phyloP scores from a whole-genome alignment of 1,140 invertebrate genomes.

The Oryctes rhinoceros region DNA sequence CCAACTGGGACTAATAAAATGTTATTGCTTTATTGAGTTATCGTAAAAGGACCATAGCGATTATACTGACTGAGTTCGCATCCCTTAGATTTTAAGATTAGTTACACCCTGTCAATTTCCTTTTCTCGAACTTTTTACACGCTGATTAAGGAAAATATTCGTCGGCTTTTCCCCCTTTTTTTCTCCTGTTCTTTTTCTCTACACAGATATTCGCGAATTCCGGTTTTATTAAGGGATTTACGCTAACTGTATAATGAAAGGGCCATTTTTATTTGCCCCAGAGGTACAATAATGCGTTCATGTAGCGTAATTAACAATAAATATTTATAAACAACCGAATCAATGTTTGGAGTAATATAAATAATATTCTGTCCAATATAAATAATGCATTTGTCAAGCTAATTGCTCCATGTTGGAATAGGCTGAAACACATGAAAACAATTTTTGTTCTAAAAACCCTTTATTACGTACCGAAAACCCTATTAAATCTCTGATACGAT shows the following conservation, averaged over 20 bases:
- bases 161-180: not conserved
- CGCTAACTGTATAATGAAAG: slow-evolving; percentile 30
- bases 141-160: slow-evolving; percentile 9
- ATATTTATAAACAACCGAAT: slow-evolving; percentile 29
- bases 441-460: too few species aligned
- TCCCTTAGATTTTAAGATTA: slow-evolving; percentile 35
- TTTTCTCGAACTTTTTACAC: slow-evolving; percentile 1
- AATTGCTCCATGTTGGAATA: too few species aligned
- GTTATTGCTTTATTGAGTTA: slow-evolving; percentile 35
- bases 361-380: not conserved
- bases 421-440: too few species aligned
- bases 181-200: not conserved
- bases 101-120: slow-evolving; percentile 33
- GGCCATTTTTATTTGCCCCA: slow-evolving; percentile 30
- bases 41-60: slow-evolving; percentile 35
- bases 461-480: too few species aligned
- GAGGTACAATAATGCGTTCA: slow-evolving; percentile 20
- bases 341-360: not conserved
- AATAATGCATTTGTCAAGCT: not conserved
- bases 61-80: slow-evolving; percentile 27
- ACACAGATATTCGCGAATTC: not conserved
- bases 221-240: slow-evolving; percentile 20
- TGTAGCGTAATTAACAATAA: slow-evolving; percentile 33
- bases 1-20: slow-evolving; percentile 32
- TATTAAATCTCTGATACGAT: too few species aligned